A percentile compares a stretch with the other conserved stretches of the same genome.
These are phyloP conservation scores for Pycnonotus jocosus DNA, from an alignment of 2,113 vertebrate genomes.

Conservation along the genomic window DNA sequence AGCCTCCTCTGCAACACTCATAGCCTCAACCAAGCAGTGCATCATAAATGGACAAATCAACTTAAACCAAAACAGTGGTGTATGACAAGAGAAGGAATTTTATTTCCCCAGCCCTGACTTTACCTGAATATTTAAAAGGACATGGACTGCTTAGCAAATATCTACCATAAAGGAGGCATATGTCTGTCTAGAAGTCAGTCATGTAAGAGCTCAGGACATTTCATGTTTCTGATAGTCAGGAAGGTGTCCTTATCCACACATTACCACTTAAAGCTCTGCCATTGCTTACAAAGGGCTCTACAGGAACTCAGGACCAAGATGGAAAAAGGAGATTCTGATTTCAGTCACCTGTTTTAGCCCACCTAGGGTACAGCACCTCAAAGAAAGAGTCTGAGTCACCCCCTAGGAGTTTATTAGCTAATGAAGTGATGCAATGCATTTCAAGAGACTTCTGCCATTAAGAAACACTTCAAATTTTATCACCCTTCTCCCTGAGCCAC, in stretches of 20 bases:
- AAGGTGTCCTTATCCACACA: neutral
- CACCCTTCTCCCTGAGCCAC: neutral
- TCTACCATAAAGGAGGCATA: neutral
- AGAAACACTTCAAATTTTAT: neutral
- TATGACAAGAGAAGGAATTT: neutral
- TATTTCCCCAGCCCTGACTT: neutral
- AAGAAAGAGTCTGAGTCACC: neutral
- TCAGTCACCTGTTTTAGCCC: neutral
- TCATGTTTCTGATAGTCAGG: neutral
- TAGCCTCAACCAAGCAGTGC: neutral
- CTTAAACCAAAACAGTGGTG: neutral
- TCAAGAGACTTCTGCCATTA: neutral
- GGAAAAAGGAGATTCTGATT: neutral
- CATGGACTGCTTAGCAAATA: neutral
- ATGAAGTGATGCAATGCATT: conserved; percentile 27
- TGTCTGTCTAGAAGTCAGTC: neutral
- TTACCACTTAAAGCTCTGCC: neutral
- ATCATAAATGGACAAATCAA: neutral
- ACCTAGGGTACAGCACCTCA: neutral
- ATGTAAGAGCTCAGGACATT: neutral
- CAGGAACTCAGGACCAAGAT: neutral
- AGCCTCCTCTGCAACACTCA: neutral
- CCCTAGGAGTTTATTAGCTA: neutral
- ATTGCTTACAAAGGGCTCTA: neutral
- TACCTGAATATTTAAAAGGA: neutral